These are phyloP conservation scores for Minunthozetes semirufus DNA, from an alignment of 2,888 invertebrate genomes.

Conservation along the genomic window DNA sequence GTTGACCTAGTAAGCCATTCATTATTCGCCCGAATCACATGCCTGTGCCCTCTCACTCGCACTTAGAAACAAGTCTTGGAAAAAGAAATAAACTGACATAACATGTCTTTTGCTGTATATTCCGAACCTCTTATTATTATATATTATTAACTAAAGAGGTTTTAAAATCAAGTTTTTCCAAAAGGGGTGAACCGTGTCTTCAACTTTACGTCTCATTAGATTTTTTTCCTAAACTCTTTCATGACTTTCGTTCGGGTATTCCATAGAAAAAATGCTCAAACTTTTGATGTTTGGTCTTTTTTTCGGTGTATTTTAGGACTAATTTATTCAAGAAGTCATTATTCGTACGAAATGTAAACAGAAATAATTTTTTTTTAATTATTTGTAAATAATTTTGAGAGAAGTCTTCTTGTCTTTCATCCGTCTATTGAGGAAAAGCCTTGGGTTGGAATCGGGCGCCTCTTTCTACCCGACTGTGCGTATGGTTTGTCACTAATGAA, in stretches of 20 bases:
- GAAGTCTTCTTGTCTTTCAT: too few relatives aligned
- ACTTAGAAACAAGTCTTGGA: background rate
- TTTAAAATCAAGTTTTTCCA: background rate
- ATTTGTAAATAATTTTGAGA: too few relatives aligned
- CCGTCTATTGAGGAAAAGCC: too few relatives aligned
- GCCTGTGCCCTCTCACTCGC: background rate
- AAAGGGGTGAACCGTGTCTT: background rate
- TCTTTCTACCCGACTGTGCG: too few relatives aligned
- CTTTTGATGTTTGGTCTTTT: too few relatives aligned
- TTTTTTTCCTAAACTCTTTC: background rate
- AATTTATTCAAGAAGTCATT: too few relatives aligned
- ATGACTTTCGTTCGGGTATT: background rate
- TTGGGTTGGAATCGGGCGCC: too few relatives aligned
- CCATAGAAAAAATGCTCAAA: too few relatives aligned
- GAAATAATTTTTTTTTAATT: too few relatives aligned
- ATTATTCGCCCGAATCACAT: background rate
- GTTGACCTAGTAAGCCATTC: constrained; percentile 13
- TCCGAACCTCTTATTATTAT: background rate
- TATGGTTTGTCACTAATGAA: too few relatives aligned
- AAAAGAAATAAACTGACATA: background rate
- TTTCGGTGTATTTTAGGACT: too few relatives aligned
- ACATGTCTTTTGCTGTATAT: background rate
- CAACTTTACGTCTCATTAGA: background rate
- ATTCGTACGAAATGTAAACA: too few relatives aligned
- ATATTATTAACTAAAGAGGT: background rate